These are phyloP conservation scores for Acanthaster planci DNA, from an alignment of 35 echinoderm and acorn worm species.

Conservation along the genomic window DNA sequence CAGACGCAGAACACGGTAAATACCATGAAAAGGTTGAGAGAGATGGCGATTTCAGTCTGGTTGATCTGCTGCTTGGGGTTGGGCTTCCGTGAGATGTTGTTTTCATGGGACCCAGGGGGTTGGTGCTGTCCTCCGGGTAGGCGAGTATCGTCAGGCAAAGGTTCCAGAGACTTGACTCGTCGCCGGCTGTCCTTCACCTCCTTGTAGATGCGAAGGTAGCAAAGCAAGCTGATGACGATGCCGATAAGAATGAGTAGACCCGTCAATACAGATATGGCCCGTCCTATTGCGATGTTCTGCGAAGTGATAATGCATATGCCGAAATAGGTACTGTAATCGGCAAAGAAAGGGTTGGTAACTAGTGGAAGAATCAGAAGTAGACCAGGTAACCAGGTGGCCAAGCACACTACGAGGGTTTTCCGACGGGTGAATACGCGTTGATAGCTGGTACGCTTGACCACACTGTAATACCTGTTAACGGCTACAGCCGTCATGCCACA, in stretches of 20 bases:
- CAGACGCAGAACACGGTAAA: constrained; percentile 18
- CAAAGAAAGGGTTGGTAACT: not conserved
- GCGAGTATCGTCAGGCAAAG: not conserved
- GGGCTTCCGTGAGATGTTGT: not conserved
- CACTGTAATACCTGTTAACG: not conserved
- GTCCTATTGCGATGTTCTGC: not conserved
- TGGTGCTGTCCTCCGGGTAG: not conserved
- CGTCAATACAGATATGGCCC: not conserved
- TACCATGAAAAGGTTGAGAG: constrained; percentile 8
- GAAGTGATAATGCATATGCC: not conserved
- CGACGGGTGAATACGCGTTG: not conserved
- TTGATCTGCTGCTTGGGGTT: not conserved
- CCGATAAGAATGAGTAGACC: not conserved
- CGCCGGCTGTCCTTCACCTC: not conserved
- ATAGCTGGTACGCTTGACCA: not conserved
- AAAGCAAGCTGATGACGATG: not conserved
- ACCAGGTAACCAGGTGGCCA: not conserved
- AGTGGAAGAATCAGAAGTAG: not conserved
- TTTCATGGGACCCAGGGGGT: not conserved
- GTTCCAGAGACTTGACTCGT: not conserved
- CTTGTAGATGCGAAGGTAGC: not conserved
- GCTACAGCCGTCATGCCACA: not conserved
- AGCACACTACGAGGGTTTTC: not conserved
- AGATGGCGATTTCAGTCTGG: not conserved
- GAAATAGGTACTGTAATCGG: not conserved